phyloP scores from a whole-genome alignment of 2,888 invertebrate genomes.

The Iphiclides podalirius region DNA sequence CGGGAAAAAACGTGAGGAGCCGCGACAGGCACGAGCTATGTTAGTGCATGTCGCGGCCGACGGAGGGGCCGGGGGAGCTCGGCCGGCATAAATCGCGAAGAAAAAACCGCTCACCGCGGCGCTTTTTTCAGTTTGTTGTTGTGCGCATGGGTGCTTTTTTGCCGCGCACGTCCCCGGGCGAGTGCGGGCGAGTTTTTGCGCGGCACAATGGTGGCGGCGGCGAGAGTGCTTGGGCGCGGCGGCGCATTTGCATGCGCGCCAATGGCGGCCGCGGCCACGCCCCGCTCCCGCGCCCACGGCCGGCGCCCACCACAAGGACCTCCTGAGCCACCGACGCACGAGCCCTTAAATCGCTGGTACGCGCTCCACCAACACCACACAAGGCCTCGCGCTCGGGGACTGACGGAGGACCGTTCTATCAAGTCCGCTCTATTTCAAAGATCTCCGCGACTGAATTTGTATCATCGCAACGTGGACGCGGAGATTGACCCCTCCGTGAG shows the following conservation, averaged over 20 bases:
- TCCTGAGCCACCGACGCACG: slow-evolving; percentile 5
- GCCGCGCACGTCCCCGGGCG: slow-evolving; percentile 53
- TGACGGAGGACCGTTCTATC: too few species aligned
- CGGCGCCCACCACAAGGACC: slow-evolving; percentile 12
- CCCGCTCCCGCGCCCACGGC: slow-evolving; percentile 24
- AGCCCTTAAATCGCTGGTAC: too few species aligned
- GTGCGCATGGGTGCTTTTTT: slow-evolving; percentile 69
- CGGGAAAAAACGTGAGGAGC: slow-evolving; percentile 27
- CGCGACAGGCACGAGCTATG: slow-evolving; percentile 11
- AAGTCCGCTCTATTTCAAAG: too few species aligned
- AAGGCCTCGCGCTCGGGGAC: too few species aligned
- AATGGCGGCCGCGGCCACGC: slow-evolving; percentile 40
- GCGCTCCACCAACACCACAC: too few species aligned
- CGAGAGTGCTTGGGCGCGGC: slow-evolving; percentile 35
- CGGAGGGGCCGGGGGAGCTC: slow-evolving; percentile 27
- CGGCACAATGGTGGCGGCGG: slow-evolving; percentile 53
- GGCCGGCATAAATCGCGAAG: slow-evolving; percentile 52
- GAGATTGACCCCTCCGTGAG: slow-evolving; percentile 6
- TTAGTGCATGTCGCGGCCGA: background rate
- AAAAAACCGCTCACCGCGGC: slow-evolving; percentile 50
- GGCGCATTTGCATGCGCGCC: slow-evolving; percentile 65
- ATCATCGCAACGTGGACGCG: background rate
- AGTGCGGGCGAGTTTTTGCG: slow-evolving; percentile 50
- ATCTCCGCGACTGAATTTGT: background rate
- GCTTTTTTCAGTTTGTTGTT: slow-evolving; percentile 72